Base-by-base conservation (phyloP, 2,113 vertebrate species). In the Oreochromis spilurus region DNA sequence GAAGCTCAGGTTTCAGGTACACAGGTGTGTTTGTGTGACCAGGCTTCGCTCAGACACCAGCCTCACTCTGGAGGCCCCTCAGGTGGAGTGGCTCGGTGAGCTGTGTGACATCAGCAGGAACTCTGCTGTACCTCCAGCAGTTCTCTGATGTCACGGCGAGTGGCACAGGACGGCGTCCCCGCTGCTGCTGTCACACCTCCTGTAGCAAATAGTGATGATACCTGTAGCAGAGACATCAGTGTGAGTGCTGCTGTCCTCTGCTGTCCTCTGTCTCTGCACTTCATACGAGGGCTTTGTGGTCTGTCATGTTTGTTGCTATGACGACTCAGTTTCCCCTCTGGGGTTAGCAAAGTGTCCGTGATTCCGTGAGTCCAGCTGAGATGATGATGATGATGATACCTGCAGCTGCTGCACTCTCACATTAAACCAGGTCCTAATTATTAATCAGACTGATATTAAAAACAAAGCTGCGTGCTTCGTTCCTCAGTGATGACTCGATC, bases 181-280 rank as follows among this genome's bases (percentile, higher is more conserved):
- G 6, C 1, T 3, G 31, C 58, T n/a, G 60, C 60, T 5, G 60
- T 62, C 58, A 62, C 0, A n/a, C 60, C 0, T 65, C 9, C 58
- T 62, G 58, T 19, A 62, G 58, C 29, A 34, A 62, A 62, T 16
- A 1, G 5, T 1, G 16, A 62, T 62, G 31, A 62, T 62, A 19
- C 31, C 58, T 62, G 58, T 36, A 65, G 16, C 17, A 65, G 31
- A 36, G 60, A 65, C 60, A 1, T n/a, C 16, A 6, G 31, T 12
- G 60, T 38, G 0, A 7, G 31, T 12, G 60, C 60, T 0, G 60
- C 0, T n/a, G 60, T 36, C 60, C 2, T 65, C 60, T 10, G 9
- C 4, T 34, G 57, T 60, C 1, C 0, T 11, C 58, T 62, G 17
- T 65, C 31, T 65, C 60, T n/a, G 58, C 1, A n/a, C 5, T n/a